Percentiles rank a stretch among this genome's conserved stretches.
Conservation (phyloP, 2,888 invertebrate genomes). For the Microplitis deprimator region DNA sequence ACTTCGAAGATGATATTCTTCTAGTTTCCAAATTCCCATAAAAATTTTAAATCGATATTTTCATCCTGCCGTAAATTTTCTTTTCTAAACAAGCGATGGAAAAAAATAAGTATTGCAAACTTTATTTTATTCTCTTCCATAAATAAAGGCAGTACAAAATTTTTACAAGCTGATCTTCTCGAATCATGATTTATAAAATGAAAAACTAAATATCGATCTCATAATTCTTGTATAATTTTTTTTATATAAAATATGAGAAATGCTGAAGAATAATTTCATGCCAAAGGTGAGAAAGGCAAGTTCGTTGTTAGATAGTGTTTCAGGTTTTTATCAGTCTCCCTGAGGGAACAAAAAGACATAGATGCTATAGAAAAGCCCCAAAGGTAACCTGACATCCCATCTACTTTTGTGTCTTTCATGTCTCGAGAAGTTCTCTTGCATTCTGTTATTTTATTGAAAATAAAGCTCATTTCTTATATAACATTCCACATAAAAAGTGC, state of each 20-base stretch:
- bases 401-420: conserved; percentile 49
- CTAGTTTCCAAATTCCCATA: no score
- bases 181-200: neutral
- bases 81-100: no score
- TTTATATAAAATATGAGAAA: neutral
- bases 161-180: neutral
- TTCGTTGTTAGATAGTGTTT: conserved; percentile 64
- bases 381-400: conserved; percentile 65
- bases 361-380: conserved; percentile 58
- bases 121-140: no score
- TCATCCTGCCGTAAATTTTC: no score
- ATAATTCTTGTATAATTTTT: conserved; percentile 17
- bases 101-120: no score
- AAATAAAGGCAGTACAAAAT: neutral
- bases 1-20: no score
- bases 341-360: conserved; percentile 58
- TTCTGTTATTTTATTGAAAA: conserved; percentile 23
- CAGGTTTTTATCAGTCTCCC: conserved; percentile 65
- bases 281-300: conserved; percentile 30
- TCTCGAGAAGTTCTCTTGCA: conserved; percentile 26
- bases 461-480: neutral
- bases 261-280: neutral
- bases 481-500: neutral
- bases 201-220: conserved; percentile 37
- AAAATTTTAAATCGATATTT: no score